phyloP scores from a whole-genome alignment of 2,113 vertebrate species.

The Saguinus midas region DNA sequence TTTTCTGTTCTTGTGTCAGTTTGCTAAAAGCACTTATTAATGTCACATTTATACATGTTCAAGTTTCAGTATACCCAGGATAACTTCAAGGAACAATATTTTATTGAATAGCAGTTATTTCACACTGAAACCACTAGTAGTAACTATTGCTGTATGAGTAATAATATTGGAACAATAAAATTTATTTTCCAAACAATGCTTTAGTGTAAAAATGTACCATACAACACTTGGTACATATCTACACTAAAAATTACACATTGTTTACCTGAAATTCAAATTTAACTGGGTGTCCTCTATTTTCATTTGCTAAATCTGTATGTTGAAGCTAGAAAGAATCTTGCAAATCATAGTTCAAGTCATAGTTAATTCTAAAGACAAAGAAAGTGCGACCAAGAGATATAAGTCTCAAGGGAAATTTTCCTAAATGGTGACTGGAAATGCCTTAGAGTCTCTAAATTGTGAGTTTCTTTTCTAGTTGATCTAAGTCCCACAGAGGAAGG shows the following conservation, averaged over 20 bases:
- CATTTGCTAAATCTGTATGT: constrained; percentile 8
- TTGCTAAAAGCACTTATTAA: background rate
- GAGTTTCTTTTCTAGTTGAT: background rate
- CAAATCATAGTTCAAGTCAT: background rate
- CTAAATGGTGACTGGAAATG: background rate
- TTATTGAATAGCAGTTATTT: background rate
- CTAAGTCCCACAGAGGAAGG: background rate
- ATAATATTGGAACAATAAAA: background rate
- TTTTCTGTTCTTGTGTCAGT: no score
- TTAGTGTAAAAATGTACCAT: background rate
- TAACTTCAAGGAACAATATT: constrained; percentile 8
- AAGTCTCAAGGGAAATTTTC: background rate
- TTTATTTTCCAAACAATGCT: background rate
- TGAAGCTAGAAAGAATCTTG: background rate
- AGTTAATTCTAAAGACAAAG: constrained; percentile 1
- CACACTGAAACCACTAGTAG: background rate
- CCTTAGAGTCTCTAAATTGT: background rate
- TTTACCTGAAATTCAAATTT: constrained; percentile 13
- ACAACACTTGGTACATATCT: background rate
- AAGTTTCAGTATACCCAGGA: background rate
- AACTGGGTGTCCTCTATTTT: background rate
- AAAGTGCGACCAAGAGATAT: background rate
- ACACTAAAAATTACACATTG: background rate
- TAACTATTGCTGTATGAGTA: background rate
- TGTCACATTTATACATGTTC: background rate